Evolutionary conservation across 2,797 vertebrate genomes (phyloP).

Genomic region (Catharus ustulatus): DNA sequence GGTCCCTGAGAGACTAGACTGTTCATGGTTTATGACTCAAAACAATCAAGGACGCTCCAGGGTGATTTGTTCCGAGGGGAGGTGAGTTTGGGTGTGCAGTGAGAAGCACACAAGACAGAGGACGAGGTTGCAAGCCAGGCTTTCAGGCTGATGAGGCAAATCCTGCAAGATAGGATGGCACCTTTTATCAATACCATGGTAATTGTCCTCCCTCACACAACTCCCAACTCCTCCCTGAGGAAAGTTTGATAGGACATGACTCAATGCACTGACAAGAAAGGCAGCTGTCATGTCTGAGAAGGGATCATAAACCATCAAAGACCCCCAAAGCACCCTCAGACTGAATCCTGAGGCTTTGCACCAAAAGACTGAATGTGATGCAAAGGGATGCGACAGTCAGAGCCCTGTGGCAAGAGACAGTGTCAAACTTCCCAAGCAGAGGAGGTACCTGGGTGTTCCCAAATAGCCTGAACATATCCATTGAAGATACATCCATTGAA

Average conservation of each 20-base stretch:
- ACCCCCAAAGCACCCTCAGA: background rate
- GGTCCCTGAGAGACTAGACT: background rate
- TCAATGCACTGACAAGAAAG: background rate
- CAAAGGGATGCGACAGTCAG: background rate
- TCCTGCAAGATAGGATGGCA: background rate
- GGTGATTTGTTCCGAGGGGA: background rate
- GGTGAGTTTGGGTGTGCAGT: background rate
- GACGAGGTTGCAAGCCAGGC: background rate
- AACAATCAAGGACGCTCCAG: background rate
- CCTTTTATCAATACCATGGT: background rate
- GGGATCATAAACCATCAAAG: background rate
- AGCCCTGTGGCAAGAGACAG: background rate
- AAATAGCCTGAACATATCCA: background rate
- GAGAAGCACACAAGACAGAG: background rate
- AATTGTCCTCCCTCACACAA: background rate
- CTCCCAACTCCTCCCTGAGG: accelerated
- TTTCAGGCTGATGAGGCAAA: background rate
- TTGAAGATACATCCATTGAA: background rate
- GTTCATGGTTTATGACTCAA: background rate
- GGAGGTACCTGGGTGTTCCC: background rate
- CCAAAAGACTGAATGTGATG: background rate
- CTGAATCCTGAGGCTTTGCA: background rate
- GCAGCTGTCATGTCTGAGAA: background rate
- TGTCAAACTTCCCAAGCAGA: background rate
- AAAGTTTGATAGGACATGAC: background rate